Conservation (phyloP, 1,140 invertebrate species). For the Temnothorax curvispinosus region DNA sequence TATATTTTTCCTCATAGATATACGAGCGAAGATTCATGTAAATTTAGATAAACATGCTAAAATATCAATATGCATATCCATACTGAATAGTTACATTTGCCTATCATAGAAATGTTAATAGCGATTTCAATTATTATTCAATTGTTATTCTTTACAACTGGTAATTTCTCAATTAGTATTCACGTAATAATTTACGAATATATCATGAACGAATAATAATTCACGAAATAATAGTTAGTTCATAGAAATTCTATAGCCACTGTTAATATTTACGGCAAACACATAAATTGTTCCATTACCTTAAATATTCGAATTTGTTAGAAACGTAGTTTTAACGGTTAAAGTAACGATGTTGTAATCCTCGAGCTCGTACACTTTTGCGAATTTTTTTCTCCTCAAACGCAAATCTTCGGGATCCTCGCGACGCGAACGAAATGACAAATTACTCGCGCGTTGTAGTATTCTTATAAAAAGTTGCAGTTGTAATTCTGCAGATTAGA, state of each 20-base stretch:
- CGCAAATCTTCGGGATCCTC: not conserved
- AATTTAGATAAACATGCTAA: not conserved
- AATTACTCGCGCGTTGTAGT: slow-evolving; percentile 31
- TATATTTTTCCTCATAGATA: not conserved
- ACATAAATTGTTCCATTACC: not conserved
- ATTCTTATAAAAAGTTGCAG: slow-evolving; percentile 50
- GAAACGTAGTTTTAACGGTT: not conserved
- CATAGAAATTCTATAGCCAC: not conserved
- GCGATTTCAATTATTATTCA: not conserved
- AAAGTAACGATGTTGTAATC: slow-evolving; percentile 3
- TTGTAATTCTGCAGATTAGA: slow-evolving; percentile 52
- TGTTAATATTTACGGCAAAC: slow-evolving; percentile 12
- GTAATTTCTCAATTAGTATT: not conserved
- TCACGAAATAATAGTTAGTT: not conserved
- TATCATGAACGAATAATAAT: not conserved
- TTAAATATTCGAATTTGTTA: not conserved
- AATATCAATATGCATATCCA: not conserved
- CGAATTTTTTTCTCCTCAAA: not conserved
- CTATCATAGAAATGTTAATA: not conserved
- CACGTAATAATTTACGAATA: not conserved
- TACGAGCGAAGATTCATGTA: not conserved
- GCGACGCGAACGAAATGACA: slow-evolving; percentile 7
- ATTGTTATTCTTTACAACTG: not conserved
- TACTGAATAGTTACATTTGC: not conserved
- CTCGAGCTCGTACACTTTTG: not conserved